Evolutionary conservation across 2,797 vertebrate genomes (phyloP).

Genomic region (Aulostomus chinensis): DNA sequence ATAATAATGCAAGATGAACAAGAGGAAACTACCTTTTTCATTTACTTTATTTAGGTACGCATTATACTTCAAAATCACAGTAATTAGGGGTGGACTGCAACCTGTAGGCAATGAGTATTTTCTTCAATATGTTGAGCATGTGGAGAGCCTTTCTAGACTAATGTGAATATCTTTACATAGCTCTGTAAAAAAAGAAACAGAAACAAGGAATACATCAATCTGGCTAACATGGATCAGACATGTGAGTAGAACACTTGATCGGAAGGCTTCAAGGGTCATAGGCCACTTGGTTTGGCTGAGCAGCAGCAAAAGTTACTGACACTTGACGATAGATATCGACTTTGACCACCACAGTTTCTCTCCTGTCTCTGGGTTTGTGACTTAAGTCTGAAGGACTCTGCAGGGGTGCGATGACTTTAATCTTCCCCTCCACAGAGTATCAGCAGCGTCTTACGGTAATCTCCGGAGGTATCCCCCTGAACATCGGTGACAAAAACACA

Average conservation of each 20-base stretch:
- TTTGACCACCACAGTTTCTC: slow-evolving; percentile 30
- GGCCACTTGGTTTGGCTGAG: slow-evolving; percentile 73
- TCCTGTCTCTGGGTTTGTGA: slow-evolving; percentile 21
- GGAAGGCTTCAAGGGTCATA: slow-evolving; percentile 42
- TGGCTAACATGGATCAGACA: slow-evolving; percentile 13
- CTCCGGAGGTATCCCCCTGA: slow-evolving; percentile 95
- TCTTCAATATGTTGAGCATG: slow-evolving; percentile 11
- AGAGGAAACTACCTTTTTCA: not conserved
- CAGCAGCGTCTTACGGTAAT: slow-evolving; percentile 92
- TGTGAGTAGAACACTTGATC: slow-evolving; percentile 31
- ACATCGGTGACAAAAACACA: slow-evolving; percentile 30
- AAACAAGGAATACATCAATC: slow-evolving; percentile 9
- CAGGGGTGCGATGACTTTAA: slow-evolving; percentile 34
- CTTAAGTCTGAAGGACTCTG: slow-evolving; percentile 29
- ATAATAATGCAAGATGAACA: not conserved
- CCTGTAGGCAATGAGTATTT: slow-evolving; percentile 41
- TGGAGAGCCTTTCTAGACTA: slow-evolving; percentile 25
- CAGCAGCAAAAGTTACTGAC: slow-evolving; percentile 41
- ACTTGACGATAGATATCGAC: slow-evolving; percentile 36
- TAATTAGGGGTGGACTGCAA: slow-evolving; percentile 25
- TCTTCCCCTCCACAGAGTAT: slow-evolving; percentile 87
- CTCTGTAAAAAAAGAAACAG: slow-evolving; percentile 42
- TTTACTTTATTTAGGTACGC: slow-evolving; percentile 45
- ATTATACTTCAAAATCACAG: slow-evolving; percentile 41
- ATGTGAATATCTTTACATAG: slow-evolving; percentile 28